Base-by-base conservation (phyloP, 1,140 invertebrate species). In the Bombyx mandarina region DNA sequence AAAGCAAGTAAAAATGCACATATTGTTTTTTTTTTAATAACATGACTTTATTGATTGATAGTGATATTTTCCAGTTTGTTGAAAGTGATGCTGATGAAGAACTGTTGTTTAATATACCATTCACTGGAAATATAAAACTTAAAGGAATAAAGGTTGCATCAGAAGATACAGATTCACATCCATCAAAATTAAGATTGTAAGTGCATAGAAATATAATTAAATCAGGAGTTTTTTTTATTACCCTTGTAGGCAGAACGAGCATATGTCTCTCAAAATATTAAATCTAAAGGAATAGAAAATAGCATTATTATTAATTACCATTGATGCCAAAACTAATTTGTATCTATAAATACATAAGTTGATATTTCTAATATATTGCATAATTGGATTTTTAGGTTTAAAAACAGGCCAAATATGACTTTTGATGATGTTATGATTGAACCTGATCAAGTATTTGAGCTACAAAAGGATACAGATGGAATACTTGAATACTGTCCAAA, bases 11-110 rank as follows among this genome's bases (percentile, higher is more conserved):
- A 5, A 35, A 35, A 35, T 35, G 26, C 26, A 3, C 26, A 35
- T 45, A 43, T 54, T 51, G n/a, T 10, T 46, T 51, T 50, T 43
- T 51, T 50, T 45, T 10, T 45, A 35, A 3, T 3, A 35, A 35
- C 4, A 43, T 8, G 2, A 42, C 42, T 7, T 54, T 43, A 35
- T 44, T 43, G 18, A 54, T 54, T 44, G 42, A 54, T n/a, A 54
- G 44, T 54, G 9, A 43, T 54, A 8, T 43, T 80, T 79, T 46
- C 12, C 79, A 98, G 95, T 97, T 89, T 91, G 97, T 99, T 1
- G 94, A 98, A 88, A 98, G 97, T 89, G 97, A 98, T 91, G 93
- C 91, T 8, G 97, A 99, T 90, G 94, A 96, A 86, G 97, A 99
- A 88, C 88, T 99, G 6, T 84, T 99, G 1, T 97, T 99, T 76